Evolutionary conservation across 2,797 vertebrate species (phyloP).

Genomic region (Crax fasciolata): DNA sequence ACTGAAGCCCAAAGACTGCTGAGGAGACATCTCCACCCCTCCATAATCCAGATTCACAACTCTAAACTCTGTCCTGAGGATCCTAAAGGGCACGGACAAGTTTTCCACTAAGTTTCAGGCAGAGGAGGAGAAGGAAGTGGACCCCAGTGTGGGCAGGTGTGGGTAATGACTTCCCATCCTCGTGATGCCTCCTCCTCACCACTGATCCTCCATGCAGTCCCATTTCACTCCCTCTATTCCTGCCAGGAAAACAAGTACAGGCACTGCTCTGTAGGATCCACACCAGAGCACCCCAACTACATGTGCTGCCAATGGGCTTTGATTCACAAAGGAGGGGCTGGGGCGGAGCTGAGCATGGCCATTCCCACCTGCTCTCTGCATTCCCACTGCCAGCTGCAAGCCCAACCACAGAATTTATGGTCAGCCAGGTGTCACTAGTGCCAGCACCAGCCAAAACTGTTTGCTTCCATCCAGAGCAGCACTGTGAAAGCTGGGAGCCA

Average conservation of each 20-base stretch:
- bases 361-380: not conserved
- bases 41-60: not conserved
- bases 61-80: not conserved
- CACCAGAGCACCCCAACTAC: not conserved
- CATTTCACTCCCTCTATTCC: not conserved
- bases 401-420: not conserved
- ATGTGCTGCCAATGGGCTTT: too few species aligned
- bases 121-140: not conserved
- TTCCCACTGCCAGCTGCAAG: not conserved
- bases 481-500: not conserved
- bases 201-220: not conserved
- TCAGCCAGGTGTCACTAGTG: not conserved
- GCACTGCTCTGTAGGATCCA: not conserved
- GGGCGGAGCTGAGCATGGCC: rapidly evolving
- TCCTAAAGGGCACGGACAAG: not conserved
- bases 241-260: not conserved
- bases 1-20: not conserved
- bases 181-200: not conserved
- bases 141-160: not conserved
- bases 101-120: not conserved
- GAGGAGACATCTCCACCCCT: not conserved
- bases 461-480: not conserved
- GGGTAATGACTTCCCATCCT: not conserved
- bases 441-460: not conserved
- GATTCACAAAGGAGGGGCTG: not conserved